phyloP scores from a whole-genome alignment of 53 echinoderm and acorn worm genomes.

The Holothuria scabra region DNA sequence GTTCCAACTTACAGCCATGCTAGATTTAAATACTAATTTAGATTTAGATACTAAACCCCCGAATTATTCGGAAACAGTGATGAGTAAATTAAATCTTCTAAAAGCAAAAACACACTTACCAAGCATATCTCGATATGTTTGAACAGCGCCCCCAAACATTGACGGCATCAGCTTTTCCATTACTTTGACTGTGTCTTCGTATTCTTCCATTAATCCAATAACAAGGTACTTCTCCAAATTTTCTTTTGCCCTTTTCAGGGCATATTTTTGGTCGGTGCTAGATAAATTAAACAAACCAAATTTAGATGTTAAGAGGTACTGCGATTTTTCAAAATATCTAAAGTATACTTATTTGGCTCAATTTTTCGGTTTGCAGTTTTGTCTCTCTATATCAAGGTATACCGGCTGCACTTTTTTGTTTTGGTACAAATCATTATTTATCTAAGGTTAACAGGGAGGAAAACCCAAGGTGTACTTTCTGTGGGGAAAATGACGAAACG shows the following conservation, averaged over 20 bases:
- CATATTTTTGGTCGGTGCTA: slow-evolving; percentile 8
- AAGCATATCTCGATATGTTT: slow-evolving; percentile 45
- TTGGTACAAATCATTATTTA: too few relatives aligned
- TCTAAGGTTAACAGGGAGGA: too few relatives aligned
- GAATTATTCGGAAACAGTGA: too few relatives aligned
- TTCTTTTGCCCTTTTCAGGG: slow-evolving; percentile 52
- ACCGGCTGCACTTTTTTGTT: too few relatives aligned
- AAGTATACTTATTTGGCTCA: not conserved
- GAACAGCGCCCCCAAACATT: slow-evolving; percentile 38
- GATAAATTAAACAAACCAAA: slow-evolving; percentile 1
- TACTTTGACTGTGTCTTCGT: slow-evolving; percentile 54
- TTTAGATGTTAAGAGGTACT: not conserved
- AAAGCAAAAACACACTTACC: slow-evolving; percentile 36
- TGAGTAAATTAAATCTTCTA: too few relatives aligned
- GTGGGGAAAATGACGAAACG: too few relatives aligned
- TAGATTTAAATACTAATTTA: too few relatives aligned
- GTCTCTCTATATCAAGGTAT: too few relatives aligned
- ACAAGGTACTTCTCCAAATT: slow-evolving; percentile 59
- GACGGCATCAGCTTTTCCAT: slow-evolving; percentile 62
- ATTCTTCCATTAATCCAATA: slow-evolving; percentile 62
- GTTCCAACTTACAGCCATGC: too few relatives aligned
- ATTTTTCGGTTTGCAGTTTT: too few relatives aligned
- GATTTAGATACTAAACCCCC: too few relatives aligned
- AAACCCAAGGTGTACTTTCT: too few relatives aligned
- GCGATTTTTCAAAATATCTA: not conserved